A percentile compares a stretch with the other conserved stretches of the same genome.
These are phyloP conservation scores for Anoplopoma fimbria DNA, from an alignment of 2,113 vertebrate species.

Conservation along the genomic window DNA sequence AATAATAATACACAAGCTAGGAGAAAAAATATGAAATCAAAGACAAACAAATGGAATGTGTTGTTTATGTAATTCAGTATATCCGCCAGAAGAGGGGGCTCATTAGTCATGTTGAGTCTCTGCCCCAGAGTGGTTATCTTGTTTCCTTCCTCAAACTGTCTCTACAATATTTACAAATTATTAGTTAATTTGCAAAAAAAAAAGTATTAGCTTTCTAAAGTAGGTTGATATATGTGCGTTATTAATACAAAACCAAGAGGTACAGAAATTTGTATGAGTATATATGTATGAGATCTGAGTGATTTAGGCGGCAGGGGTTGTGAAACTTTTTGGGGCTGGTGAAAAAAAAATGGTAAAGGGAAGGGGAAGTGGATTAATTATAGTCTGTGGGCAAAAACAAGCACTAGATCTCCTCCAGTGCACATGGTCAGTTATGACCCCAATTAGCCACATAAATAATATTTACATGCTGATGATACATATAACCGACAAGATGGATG, in stretches of 20 bases:
- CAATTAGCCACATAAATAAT: background rate
- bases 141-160: background rate
- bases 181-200: background rate
- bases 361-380: background rate
- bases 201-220: background rate
- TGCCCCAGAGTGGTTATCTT: background rate
- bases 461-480: background rate
- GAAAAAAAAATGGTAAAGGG: too few relatives aligned
- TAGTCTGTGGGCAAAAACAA: background rate
- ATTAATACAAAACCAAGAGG: background rate
- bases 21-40: background rate
- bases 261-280: background rate
- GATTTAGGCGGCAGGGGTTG: background rate
- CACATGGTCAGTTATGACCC: background rate
- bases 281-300: too few relatives aligned
- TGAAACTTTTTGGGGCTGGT: background rate
- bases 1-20: background rate
- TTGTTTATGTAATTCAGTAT: conserved; percentile 31
- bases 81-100: conserved; percentile 35
- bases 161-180: background rate
- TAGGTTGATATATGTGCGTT: background rate
- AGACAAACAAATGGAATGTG: background rate
- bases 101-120: background rate
- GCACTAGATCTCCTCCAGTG: background rate
- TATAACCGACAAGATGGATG: background rate